Evolutionary conservation across 37 sponge, comb jelly and placozoan species (phyloP).

Genomic region (Hormiphora californensis): DNA sequence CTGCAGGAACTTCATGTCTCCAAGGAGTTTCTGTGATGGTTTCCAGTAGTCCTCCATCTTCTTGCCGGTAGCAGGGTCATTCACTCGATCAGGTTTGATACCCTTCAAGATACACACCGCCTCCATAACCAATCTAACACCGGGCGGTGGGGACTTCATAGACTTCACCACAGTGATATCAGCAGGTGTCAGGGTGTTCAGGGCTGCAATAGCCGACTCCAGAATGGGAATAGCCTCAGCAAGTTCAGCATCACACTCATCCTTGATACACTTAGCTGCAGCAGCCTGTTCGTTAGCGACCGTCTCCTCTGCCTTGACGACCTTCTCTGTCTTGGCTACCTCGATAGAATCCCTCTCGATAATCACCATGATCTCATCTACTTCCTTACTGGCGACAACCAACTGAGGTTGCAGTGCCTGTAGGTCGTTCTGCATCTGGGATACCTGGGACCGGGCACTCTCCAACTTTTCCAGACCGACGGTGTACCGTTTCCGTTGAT

Average conservation of each 20-base stretch:
- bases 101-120: slow-evolving; percentile 91
- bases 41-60: slow-evolving; percentile 96
- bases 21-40: slow-evolving; percentile 82
- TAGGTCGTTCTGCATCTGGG: slow-evolving; percentile 85
- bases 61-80: slow-evolving; percentile 77
- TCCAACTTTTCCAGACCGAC: slow-evolving; percentile 89
- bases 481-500: slow-evolving; percentile 79
- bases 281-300: slow-evolving; percentile 94
- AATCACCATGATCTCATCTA: slow-evolving; percentile 90
- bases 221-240: slow-evolving; percentile 92
- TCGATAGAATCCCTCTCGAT: slow-evolving; percentile 92
- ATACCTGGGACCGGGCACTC: slow-evolving; percentile 78
- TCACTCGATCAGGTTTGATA: slow-evolving; percentile 81
- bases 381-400: slow-evolving; percentile 78
- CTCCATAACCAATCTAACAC: slow-evolving; percentile 95
- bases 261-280: slow-evolving; percentile 93
- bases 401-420: slow-evolving; percentile 88
- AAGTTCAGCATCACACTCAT: slow-evolving; percentile 96
- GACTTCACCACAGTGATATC: slow-evolving; percentile 89
- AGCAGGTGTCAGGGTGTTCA: slow-evolving; percentile 80
- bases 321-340: slow-evolving; percentile 85
- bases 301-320: slow-evolving; percentile 90
- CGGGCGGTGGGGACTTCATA: slow-evolving; percentile 89
- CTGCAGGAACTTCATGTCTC: slow-evolving; percentile 87
- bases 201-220: slow-evolving; percentile 84